phyloP scores from a whole-genome alignment of 2,797 vertebrate species.

The Tarsius wallacei region DNA sequence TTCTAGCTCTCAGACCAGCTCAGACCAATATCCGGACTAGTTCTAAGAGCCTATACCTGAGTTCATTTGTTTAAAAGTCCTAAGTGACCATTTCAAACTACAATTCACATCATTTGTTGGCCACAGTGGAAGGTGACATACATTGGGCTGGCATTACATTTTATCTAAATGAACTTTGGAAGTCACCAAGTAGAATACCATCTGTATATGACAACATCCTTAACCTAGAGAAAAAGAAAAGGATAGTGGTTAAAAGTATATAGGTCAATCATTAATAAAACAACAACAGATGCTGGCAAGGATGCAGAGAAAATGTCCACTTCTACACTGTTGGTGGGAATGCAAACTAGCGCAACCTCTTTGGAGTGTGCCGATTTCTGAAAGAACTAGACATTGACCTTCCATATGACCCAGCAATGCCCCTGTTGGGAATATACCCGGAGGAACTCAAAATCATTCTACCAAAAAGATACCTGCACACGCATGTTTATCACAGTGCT shows the following conservation, averaged over 20 bases:
- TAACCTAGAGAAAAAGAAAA: background rate
- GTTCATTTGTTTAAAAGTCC: conserved; percentile 12
- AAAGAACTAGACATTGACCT: no score
- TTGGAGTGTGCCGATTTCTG: no score
- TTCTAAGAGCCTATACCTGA: background rate
- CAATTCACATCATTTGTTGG: conserved; percentile 32
- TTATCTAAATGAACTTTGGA: background rate
- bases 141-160: background rate
- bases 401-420: no score
- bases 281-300: no score
- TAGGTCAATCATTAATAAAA: background rate
- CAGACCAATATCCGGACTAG: background rate
- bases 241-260: background rate
- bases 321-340: no score
- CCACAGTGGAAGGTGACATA: background rate
- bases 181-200: background rate
- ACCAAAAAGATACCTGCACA: no score
- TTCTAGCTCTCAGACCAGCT: background rate
- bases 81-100: background rate
- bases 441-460: no score
- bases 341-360: no score
- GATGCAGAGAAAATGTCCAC: no score
- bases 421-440: no score
- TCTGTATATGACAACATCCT: background rate
- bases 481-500: no score